Percentiles rank a stretch among this genome's conserved stretches.
Conservation (phyloP, 2,797 vertebrate genomes). For the Sebastes trivittatus region DNA sequence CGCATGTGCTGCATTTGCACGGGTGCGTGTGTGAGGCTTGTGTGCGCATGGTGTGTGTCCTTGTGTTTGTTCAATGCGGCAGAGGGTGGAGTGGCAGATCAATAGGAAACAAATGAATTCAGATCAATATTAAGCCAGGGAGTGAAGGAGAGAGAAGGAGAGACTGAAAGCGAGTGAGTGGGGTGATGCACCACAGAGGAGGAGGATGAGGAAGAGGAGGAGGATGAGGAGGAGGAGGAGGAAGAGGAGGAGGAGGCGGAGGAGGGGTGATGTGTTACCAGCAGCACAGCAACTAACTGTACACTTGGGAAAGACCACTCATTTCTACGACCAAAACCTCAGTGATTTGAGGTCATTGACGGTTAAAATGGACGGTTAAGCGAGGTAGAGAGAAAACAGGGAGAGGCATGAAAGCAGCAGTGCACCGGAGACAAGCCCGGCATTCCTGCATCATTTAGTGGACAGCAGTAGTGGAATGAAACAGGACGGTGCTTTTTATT, state of each 20-base stretch:
- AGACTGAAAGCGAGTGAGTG: constrained; percentile 64
- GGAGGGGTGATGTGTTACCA: constrained; percentile 61
- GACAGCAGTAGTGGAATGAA: background rate
- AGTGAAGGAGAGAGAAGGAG: constrained; percentile 73
- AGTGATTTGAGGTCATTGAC: constrained; percentile 60
- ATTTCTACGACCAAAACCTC: constrained; percentile 64
- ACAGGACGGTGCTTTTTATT: background rate
- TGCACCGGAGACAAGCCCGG: constrained; percentile 10
- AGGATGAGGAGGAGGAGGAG: constrained; percentile 5
- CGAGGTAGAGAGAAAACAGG: constrained; percentile 36
- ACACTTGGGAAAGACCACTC: constrained; percentile 69
- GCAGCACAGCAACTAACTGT: constrained; percentile 65
- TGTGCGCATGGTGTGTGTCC: constrained; percentile 66
- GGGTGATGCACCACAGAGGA: constrained; percentile 58
- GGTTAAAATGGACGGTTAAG: constrained; percentile 66
- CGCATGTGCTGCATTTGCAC: constrained; percentile 33
- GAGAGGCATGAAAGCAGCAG: constrained; percentile 16
- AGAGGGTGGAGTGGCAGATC: constrained; percentile 83
- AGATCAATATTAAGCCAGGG: constrained; percentile 81
- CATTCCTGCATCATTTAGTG: constrained; percentile 23
- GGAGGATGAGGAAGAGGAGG: background rate
- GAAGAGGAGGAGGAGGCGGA: constrained; percentile 10
- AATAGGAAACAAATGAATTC: constrained; percentile 86
- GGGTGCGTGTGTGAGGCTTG: constrained; percentile 30
- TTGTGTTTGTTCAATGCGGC: constrained; percentile 84